phyloP scores from a whole-genome alignment of 2,113 vertebrate species.

The Cyprinodon brontotheroides region DNA sequence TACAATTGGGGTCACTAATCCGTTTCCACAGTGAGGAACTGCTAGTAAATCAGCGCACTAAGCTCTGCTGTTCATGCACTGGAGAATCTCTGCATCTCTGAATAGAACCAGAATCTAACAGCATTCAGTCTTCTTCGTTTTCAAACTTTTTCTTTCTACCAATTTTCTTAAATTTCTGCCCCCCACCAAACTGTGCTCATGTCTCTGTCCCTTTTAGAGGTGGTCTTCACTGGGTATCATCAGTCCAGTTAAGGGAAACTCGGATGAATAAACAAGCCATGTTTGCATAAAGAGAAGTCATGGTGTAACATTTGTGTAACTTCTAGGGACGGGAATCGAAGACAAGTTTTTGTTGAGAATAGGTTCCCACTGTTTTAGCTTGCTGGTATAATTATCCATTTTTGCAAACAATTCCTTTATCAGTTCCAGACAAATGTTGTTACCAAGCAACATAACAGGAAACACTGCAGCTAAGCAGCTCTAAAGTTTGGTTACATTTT shows the following conservation, averaged over 20 bases:
- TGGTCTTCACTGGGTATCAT: background rate
- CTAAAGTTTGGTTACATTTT: too few relatives aligned
- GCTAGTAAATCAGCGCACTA: slow-evolving; percentile 36
- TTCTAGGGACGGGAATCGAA: too few relatives aligned
- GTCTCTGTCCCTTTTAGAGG: background rate
- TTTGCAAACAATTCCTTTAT: too few relatives aligned
- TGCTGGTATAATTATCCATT: too few relatives aligned
- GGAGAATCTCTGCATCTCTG: slow-evolving; percentile 36
- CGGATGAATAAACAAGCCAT: background rate
- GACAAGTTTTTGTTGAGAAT: too few relatives aligned
- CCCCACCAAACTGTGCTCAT: too few relatives aligned
- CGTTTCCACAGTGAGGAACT: slow-evolving; percentile 51
- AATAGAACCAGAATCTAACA: background rate
- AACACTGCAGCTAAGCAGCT: too few relatives aligned
- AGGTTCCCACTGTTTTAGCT: too few relatives aligned
- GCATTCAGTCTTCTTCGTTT: slow-evolving; percentile 3
- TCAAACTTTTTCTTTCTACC: background rate
- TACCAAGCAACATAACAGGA: too few relatives aligned
- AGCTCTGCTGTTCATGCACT: slow-evolving; percentile 40
- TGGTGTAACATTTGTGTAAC: background rate
- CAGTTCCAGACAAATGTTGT: too few relatives aligned
- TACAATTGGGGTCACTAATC: slow-evolving; percentile 70
- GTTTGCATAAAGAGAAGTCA: background rate
- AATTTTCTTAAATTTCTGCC: background rate
- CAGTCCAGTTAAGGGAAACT: background rate